Evolutionary conservation across 2,888 invertebrate species (phyloP), one percentile per base, ranked within the genome.

Genomic region (Andrena bucephala): DNA sequence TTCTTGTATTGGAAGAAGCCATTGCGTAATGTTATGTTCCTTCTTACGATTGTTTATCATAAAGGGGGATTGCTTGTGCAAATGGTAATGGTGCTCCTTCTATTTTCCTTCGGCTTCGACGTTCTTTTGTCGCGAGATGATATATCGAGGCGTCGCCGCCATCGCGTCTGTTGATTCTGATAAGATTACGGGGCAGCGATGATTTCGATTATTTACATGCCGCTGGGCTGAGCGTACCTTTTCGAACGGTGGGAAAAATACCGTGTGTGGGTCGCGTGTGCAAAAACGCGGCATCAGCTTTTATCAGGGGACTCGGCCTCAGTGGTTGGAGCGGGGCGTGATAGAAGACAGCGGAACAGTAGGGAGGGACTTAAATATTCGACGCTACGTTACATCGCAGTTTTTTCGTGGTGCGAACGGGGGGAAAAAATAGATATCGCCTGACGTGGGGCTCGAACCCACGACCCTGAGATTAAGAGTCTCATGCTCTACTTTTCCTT

Each of bases 401-500:
- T 27, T 54, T n/a, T 8, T 24, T 13, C 27, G 66, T 2, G 16
- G 2, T n/a, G 54, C 1, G 2, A 50, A 27, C 10, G 10, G 24
- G 2, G 50, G n/a, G 57, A 70, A 66, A 60, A 82, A 59, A 36
- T 3, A 24, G 0, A 31, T 42, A 8, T 50, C 90, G 90, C 90
- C 90, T 90, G 88, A 90, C 89, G 89, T 90, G 90, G 89, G 90
- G 90, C 90, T 92, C 91, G 92, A 92, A 91, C 42, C 42, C 42
- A 90, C 88, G 91, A 92, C 90, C 90, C 90, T 91, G 89, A 89
- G 90, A 91, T 90, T 91, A 91, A 92, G 89, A 90, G 89, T 92
- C 91, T 90, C 90, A 91, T 92, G 90, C 91, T 92, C 92, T 91
- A 91, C 90, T 27, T 57, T 57, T 57, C 24, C 10, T 27, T 24